A percentile compares a stretch with the other conserved stretches of the same genome.
Conservation (phyloP, 2,113 vertebrate genomes). For the Ctenomys sociabilis region DNA sequence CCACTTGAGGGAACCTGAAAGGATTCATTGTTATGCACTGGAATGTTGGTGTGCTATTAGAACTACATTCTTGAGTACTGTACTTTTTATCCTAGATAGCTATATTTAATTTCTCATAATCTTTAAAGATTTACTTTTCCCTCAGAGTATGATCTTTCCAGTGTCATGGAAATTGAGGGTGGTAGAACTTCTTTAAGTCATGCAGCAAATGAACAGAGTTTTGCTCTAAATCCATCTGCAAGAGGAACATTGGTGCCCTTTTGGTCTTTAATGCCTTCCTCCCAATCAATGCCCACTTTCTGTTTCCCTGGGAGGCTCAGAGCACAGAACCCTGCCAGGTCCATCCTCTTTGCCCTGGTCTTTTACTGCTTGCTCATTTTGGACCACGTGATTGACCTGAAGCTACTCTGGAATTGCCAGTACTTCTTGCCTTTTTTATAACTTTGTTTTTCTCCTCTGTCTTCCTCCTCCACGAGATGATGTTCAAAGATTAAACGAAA, state of each 20-base stretch:
- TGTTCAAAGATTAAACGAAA: not conserved
- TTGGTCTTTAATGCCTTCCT: not conserved
- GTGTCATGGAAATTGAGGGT: not conserved
- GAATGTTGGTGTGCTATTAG: not conserved
- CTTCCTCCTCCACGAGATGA: not conserved
- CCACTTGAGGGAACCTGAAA: not conserved
- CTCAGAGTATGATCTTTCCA: not conserved
- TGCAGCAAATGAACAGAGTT: not conserved
- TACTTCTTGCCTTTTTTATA: not conserved
- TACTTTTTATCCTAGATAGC: not conserved
- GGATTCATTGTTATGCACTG: not conserved
- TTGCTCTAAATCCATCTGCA: not conserved
- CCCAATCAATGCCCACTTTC: not conserved
- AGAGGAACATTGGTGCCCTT: not conserved
- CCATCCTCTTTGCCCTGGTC: not conserved
- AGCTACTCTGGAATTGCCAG: not conserved
- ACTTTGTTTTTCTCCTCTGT: not conserved
- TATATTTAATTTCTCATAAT: slow-evolving; percentile 21
- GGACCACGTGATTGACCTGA: not conserved
- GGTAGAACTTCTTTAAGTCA: not conserved
- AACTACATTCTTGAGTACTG: not conserved
- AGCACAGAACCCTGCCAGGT: not conserved
- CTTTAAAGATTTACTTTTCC: not conserved
- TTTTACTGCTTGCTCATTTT: not conserved
- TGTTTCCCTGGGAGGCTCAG: not conserved